Conservation (phyloP, 1,140 invertebrate species). For the Amyelois transitella region DNA sequence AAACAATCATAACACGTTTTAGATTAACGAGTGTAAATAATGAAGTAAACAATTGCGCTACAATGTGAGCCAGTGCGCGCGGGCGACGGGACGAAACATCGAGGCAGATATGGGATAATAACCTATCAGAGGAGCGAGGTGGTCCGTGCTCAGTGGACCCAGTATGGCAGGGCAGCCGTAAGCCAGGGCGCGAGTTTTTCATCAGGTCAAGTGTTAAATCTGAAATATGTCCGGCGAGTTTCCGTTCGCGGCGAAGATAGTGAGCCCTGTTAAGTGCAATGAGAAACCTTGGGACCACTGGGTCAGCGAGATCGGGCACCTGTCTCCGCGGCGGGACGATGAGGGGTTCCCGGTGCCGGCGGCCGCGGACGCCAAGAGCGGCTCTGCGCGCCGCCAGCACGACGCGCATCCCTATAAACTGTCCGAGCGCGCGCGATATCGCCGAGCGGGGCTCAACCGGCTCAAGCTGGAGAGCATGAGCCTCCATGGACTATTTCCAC, state of each 20-base stretch:
- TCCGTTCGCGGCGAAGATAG: conserved; percentile 52
- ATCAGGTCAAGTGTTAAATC: conserved; percentile 33
- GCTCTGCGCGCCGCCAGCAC: conserved; percentile 32
- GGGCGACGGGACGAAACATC: conserved; percentile 31
- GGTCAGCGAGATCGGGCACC: conserved; percentile 66
- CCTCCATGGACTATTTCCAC: conserved; percentile 78
- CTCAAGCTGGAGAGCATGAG: conserved; percentile 68
- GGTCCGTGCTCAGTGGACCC: conserved; percentile 19
- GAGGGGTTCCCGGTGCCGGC: conserved; percentile 41
- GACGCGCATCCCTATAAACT: conserved; percentile 45
- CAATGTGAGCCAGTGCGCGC: conserved; percentile 45
- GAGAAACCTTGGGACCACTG: conserved; percentile 73
- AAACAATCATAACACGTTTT: conserved; percentile 68
- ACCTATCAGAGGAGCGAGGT: conserved; percentile 60
- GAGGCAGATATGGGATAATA: conserved; percentile 71
- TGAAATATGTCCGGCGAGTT: conserved; percentile 63
- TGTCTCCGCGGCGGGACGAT: conserved; percentile 58
- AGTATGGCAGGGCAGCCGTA: conserved; percentile 56
- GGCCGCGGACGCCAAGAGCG: conserved; percentile 41
- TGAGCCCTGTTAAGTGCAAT: conserved; percentile 65
- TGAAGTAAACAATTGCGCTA: conserved; percentile 43
- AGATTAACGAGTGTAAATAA: conserved; percentile 41
- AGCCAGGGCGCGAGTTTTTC: conserved; percentile 38
- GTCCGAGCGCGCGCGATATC: conserved; percentile 31
- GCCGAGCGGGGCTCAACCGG: conserved; percentile 57